These are phyloP conservation scores for Hylaeus anthracinus DNA, from an alignment of 1,140 invertebrate genomes.

Conservation along the genomic window DNA sequence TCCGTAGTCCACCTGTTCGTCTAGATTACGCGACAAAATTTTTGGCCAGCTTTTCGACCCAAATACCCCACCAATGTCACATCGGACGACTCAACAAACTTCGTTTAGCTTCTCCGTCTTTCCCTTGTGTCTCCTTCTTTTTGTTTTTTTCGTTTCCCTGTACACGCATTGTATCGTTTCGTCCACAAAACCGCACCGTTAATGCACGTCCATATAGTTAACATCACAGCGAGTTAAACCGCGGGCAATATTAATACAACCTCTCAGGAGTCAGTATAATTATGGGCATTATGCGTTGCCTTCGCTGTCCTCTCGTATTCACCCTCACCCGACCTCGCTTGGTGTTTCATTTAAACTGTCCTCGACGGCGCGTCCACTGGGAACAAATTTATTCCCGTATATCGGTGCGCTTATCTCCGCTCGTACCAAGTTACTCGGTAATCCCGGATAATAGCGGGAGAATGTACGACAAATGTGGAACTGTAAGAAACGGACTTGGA, in stretches of 20 bases:
- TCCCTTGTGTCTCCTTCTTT: not conserved
- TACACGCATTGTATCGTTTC: not conserved
- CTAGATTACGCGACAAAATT: too few species aligned
- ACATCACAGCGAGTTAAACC: slow-evolving; percentile 45
- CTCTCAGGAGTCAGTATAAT: slow-evolving; percentile 51
- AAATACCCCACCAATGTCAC: too few species aligned
- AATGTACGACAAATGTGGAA: slow-evolving; percentile 47
- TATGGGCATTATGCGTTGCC: slow-evolving; percentile 36
- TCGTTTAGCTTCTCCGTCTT: not conserved
- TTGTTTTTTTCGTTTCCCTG: not conserved
- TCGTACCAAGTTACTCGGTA: slow-evolving; percentile 40
- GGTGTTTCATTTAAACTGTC: slow-evolving; percentile 57
- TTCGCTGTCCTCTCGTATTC: slow-evolving; percentile 28
- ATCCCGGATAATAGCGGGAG: slow-evolving; percentile 58
- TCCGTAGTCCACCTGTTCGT: too few species aligned
- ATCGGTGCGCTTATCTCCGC: slow-evolving; percentile 56
- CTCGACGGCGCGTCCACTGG: slow-evolving; percentile 33
- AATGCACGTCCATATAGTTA: slow-evolving; percentile 42
- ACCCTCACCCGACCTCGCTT: slow-evolving; percentile 2
- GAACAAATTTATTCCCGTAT: slow-evolving; percentile 58
- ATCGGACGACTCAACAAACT: not conserved
- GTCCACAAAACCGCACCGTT: slow-evolving; percentile 25
- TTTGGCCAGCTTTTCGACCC: too few species aligned
- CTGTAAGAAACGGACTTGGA: slow-evolving; percentile 47
- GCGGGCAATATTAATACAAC: slow-evolving; percentile 53